phyloP scores from a whole-genome alignment of 2,113 vertebrate species.

The Canis aureus region DNA sequence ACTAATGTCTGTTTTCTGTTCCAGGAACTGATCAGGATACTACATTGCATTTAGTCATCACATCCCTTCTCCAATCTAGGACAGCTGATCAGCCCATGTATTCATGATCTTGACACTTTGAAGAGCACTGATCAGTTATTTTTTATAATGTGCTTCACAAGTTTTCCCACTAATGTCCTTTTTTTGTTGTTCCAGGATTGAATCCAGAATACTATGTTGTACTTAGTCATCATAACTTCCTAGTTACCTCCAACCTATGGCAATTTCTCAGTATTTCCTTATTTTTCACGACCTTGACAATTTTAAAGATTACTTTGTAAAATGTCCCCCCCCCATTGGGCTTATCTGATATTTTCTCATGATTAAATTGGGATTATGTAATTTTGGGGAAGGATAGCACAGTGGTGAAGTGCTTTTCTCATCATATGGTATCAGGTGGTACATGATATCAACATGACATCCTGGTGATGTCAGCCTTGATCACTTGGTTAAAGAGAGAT shows the following conservation, averaged over 20 bases:
- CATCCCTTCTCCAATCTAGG: not conserved
- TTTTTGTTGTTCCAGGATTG: conserved; percentile 2
- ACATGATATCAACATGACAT: not conserved
- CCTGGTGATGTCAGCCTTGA: conserved; percentile 6
- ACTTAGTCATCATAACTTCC: conserved; percentile 17
- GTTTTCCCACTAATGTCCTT: not conserved
- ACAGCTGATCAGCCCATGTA: not conserved
- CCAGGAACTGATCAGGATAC: not conserved
- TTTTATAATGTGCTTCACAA: not conserved
- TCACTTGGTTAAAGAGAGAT: not conserved
- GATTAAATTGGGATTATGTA: not conserved
- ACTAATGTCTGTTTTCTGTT: not conserved
- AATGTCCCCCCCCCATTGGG: not conserved
- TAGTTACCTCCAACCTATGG: not conserved
- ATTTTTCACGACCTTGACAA: not conserved
- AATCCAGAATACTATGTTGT: not conserved
- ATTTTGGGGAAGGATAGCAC: not conserved
- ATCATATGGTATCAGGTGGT: not conserved
- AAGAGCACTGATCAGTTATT: not conserved
- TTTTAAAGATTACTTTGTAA: conserved; percentile 44
- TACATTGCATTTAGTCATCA: not conserved
- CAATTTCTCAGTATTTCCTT: conserved; percentile 2
- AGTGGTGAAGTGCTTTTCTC: not conserved
- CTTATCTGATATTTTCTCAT: conserved; percentile 30
- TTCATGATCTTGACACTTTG: not conserved